These are phyloP conservation scores for Clistopyga incitator DNA, from an alignment of 2,888 invertebrate genomes.

Conservation along the genomic window DNA sequence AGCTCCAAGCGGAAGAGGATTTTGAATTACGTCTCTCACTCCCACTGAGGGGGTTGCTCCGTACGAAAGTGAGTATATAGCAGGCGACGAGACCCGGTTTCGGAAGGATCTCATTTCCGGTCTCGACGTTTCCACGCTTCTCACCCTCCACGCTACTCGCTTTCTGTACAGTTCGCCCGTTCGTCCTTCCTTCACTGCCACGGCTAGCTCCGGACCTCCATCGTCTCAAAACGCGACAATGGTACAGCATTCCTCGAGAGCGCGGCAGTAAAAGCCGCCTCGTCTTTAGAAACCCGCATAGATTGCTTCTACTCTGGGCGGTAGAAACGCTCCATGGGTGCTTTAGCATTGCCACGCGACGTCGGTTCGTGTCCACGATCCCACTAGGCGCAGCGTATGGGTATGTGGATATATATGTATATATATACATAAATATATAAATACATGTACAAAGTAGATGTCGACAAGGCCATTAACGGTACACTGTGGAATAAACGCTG, in stretches of 20 bases:
- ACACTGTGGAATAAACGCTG: conserved; percentile 54
- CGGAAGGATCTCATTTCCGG: conserved; percentile 71
- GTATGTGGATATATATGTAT: neutral
- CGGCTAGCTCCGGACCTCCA: conserved; percentile 34
- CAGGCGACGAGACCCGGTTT: conserved; percentile 61
- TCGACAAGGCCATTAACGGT: conserved; percentile 49
- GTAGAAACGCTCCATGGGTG: conserved; percentile 21
- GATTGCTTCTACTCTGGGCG: conserved; percentile 56
- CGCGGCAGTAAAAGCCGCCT: conserved; percentile 55
- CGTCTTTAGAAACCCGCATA: conserved; percentile 63
- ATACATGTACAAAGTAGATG: conserved; percentile 4
- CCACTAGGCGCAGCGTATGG: neutral
- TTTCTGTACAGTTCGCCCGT: neutral
- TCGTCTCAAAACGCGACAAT: conserved; percentile 31
- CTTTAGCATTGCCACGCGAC: conserved; percentile 26
- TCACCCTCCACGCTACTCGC: conserved; percentile 12
- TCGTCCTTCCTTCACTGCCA: conserved; percentile 6
- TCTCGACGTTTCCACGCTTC: conserved; percentile 63
- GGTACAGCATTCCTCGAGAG: conserved; percentile 27
- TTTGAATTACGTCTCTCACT: conserved; percentile 34
- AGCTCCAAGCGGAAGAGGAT: neutral
- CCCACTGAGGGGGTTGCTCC: neutral
- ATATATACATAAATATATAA: neutral
- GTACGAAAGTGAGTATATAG: conserved; percentile 1
- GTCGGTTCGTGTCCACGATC: neutral